Evolutionary conservation across 2,113 vertebrate species (phyloP), one percentile per base, ranked within the genome.

Genomic region (Dasyprocta punctata): DNA sequence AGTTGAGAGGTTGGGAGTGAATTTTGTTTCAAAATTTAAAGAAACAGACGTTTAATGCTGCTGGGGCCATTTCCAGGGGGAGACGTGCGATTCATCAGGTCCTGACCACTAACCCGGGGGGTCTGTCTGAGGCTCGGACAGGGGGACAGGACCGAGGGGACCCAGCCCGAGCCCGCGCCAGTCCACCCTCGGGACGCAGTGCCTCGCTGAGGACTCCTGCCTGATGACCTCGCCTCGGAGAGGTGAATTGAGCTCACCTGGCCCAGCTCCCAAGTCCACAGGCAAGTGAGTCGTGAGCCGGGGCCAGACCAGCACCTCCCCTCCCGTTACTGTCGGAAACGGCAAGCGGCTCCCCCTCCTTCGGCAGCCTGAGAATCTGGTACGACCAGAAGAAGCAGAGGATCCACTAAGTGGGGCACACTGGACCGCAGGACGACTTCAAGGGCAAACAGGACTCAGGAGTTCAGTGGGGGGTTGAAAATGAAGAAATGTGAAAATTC

Each of bases 171-270:
- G 41, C 10, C 14, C 7, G 7, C 28, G 61, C 56, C 2, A 11
- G 26, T 5, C 30, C 24, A 12, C 4, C 1, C 19, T 24, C 6
- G 33, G 47, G 17, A 41, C 28, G 26, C n/a, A 19, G 3, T 1
- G 44, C 12, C 52, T 11, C 12, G 36, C 56, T 7, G 17, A 26
- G 44, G 63, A 63, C 65, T 7, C 13, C 30, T 6, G 13, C 8
- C 30, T 54, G 11, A 19, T 4, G 2, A 1, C 19, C 3, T 16
- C 0, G 11, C 30, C 7, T 24, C 1, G 7, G 10, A 2, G 1
- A 52, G 16, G 7, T 63, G 14, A 14, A 14, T 52, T 63, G 5
- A 22, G 14, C 41, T 60, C 14, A 11, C 24, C 14, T 47, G 63
- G 0, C 61, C 54, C 56, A 11, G 56, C 3, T 16, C 13, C 14